phyloP scores from a whole-genome alignment of 2,113 vertebrate genomes.

The Percina caprodes region DNA sequence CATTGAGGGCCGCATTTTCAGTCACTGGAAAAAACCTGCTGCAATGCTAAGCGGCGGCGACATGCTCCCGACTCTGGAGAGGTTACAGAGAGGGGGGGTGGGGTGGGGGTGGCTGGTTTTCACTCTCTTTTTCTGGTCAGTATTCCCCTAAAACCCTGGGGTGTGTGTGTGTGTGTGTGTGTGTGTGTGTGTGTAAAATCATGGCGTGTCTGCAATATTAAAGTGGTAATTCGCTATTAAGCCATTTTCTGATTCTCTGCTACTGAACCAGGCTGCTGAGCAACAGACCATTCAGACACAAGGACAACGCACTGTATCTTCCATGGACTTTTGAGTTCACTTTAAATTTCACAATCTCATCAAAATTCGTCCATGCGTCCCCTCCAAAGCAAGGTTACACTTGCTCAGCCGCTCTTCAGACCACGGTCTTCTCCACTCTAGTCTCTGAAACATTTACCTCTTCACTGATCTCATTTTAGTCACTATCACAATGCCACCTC shows the following conservation, averaged over 20 bases:
- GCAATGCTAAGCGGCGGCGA: no score
- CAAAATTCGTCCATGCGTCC: conserved; percentile 32
- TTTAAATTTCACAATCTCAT: conserved; percentile 56
- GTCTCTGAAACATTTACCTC: conserved; percentile 15
- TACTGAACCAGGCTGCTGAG: conserved; percentile 11
- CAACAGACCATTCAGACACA: conserved; percentile 36
- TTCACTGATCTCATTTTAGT: not conserved
- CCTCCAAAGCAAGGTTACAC: conserved; percentile 53
- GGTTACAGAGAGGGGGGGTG: no score
- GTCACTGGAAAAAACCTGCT: no score
- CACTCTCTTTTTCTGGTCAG: not conserved
- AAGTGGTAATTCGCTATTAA: conserved; percentile 37
- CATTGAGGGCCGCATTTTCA: no score
- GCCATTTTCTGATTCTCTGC: conserved; percentile 25
- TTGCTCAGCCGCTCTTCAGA: conserved; percentile 1
- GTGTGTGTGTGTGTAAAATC: no score
- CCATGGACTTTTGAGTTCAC: conserved; percentile 39
- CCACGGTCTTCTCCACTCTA: not conserved
- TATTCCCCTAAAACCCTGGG: conserved; percentile 5
- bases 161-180: no score
- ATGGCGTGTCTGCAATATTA: not conserved
- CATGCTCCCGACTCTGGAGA: no score
- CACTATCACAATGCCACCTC: conserved; percentile 1
- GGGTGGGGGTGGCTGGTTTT: no score
- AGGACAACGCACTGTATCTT: conserved; percentile 53